Conservation (phyloP, 2,888 invertebrate species). For the Ischnus inquisitorius region DNA sequence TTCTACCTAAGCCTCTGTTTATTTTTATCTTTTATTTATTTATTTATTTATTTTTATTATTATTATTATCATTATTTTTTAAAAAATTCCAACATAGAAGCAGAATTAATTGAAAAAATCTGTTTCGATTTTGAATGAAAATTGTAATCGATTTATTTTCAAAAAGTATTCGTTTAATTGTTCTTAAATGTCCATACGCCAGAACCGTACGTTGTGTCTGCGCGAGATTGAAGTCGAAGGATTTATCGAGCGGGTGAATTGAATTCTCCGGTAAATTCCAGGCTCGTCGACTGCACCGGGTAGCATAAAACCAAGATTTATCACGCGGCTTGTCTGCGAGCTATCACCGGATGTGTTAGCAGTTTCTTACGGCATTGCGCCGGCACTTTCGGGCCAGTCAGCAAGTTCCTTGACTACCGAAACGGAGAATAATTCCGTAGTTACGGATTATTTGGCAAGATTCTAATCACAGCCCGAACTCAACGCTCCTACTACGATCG, state of each 20-base stretch:
- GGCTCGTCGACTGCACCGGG: slow-evolving; percentile 11
- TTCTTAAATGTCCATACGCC: neutral
- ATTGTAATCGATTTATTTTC: too few relatives aligned
- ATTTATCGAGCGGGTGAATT: neutral
- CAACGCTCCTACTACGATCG: neutral
- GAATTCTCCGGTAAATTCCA: slow-evolving; percentile 15
- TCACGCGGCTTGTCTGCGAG: neutral
- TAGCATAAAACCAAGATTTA: slow-evolving; percentile 20
- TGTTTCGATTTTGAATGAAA: too few relatives aligned
- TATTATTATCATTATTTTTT: too few relatives aligned
- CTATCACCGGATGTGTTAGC: slow-evolving; percentile 1
- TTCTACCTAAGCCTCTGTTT: too few relatives aligned
- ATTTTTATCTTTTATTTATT: too few relatives aligned
- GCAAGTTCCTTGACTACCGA: neutral
- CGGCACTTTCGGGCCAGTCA: slow-evolving; percentile 9
- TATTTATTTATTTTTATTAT: too few relatives aligned
- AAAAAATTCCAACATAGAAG: too few relatives aligned
- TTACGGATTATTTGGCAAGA: slow-evolving; percentile 12
- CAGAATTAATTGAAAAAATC: too few relatives aligned
- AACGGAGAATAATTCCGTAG: slow-evolving; percentile 5
- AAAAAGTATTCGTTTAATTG: neutral
- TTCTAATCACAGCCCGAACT: neutral
- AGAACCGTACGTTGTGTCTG: neutral
- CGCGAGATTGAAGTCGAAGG: neutral
- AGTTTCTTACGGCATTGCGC: slow-evolving; percentile 5